Percentiles rank a stretch among this genome's conserved stretches.
These are phyloP conservation scores for Argynnis bischoffii DNA, from an alignment of 2,888 invertebrate species.

Conservation along the genomic window DNA sequence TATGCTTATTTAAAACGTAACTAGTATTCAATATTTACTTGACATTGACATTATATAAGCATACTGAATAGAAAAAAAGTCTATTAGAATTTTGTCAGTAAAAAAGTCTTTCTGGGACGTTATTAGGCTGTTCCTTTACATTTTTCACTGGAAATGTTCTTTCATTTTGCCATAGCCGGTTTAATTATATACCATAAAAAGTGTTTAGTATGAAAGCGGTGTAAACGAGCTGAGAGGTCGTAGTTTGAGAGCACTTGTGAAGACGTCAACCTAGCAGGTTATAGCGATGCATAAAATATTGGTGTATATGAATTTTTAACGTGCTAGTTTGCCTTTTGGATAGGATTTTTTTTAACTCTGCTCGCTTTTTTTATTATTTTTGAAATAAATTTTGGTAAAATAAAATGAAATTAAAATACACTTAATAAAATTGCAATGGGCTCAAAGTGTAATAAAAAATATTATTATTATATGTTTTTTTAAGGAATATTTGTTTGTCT, in stretches of 20 bases:
- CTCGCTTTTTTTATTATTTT: conserved; percentile 6
- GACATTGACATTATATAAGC: not conserved
- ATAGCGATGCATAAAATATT: conserved; percentile 35
- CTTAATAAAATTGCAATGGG: too few relatives aligned
- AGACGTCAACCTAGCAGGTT: conserved; percentile 45
- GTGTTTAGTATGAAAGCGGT: conserved; percentile 45
- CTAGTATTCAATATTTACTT: too few relatives aligned
- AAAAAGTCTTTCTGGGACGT: conserved; percentile 6
- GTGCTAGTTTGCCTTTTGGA: conserved; percentile 8
- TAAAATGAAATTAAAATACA: too few relatives aligned
- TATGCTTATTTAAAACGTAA: too few relatives aligned
- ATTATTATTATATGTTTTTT: too few relatives aligned
- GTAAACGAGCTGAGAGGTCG: conserved; percentile 44
- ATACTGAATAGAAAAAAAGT: not conserved
- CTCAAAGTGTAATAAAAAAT: too few relatives aligned
- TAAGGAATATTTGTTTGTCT: too few relatives aligned
- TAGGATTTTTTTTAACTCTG: conserved; percentile 1
- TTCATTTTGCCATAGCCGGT: conserved; percentile 30
- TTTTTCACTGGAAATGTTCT: conserved; percentile 12
- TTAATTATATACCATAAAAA: conserved; percentile 43
- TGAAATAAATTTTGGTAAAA: not conserved
- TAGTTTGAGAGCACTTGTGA: conserved; percentile 43
- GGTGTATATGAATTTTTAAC: conserved; percentile 20
- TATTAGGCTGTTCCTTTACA: conserved; percentile 22
- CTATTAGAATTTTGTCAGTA: not conserved